These are phyloP conservation scores for Neotoxoptera formosana DNA, from an alignment of 1,140 invertebrate genomes.

Conservation along the genomic window DNA sequence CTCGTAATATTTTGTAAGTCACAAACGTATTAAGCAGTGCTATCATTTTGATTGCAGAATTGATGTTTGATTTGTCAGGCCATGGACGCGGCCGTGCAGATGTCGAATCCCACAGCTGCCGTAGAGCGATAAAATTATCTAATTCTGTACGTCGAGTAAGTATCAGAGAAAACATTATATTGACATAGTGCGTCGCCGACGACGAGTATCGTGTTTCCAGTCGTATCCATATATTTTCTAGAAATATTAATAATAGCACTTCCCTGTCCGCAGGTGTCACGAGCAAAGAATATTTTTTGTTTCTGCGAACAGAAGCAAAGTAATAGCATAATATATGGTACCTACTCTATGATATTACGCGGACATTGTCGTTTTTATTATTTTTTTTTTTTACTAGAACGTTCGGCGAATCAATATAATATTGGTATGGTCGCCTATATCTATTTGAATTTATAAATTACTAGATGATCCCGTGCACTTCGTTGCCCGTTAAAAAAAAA, in stretches of 20 bases:
- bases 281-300: background rate
- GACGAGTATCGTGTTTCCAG: background rate
- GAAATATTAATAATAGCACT: no score
- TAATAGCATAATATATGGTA: no score
- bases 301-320: background rate
- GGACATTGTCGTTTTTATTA: no score
- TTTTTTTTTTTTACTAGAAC: background rate
- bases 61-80: conserved; percentile 17
- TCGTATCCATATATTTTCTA: background rate
- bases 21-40: background rate
- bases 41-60: background rate
- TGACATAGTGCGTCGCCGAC: background rate
- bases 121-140: background rate
- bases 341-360: no score
- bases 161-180: conserved; percentile 15
- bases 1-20: background rate
- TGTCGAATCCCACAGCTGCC: background rate
- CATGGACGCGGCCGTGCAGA: background rate
- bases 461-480: no score
- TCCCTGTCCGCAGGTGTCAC: background rate
- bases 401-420: background rate
- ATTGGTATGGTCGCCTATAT: no score
- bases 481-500: no score
- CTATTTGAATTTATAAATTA: background rate
- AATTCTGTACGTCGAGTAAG: background rate